phyloP scores from a whole-genome alignment of 2,113 vertebrate species.

The Clarias gariepinus region DNA sequence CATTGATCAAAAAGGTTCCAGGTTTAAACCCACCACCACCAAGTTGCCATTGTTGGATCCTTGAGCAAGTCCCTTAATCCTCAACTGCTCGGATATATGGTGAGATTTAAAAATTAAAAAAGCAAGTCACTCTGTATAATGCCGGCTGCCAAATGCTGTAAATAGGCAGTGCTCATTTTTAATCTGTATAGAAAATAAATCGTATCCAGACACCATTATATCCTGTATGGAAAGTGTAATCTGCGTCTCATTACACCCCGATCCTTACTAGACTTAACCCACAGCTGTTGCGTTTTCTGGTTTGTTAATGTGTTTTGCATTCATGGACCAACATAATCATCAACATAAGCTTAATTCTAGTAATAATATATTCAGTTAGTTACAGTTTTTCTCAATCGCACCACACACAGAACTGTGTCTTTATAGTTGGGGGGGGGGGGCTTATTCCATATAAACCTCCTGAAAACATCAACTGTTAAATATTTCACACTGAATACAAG shows the following conservation, averaged over 20 bases:
- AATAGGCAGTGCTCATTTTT: background rate
- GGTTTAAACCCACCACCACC: too few relatives aligned
- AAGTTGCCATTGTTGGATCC: too few relatives aligned
- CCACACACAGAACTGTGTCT: background rate
- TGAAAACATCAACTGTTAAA: background rate
- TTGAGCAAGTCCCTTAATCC: too few relatives aligned
- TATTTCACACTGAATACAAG: background rate
- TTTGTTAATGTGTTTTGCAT: background rate
- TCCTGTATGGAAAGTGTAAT: background rate
- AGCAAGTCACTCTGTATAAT: too few relatives aligned
- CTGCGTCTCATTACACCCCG: background rate
- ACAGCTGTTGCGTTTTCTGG: background rate
- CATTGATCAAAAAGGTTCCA: too few relatives aligned
- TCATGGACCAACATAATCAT: background rate
- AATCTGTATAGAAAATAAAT: background rate
- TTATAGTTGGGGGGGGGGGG: background rate
- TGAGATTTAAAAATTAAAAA: too few relatives aligned
- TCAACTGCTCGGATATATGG: too few relatives aligned
- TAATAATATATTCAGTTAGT: slow-evolving; percentile 28
- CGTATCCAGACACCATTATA: background rate
- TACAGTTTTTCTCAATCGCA: slow-evolving; percentile 21
- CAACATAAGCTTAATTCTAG: slow-evolving; percentile 18
- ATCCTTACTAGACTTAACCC: background rate
- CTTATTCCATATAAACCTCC: background rate
- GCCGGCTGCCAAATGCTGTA: too few relatives aligned